phyloP scores from a whole-genome alignment of 23 tunicate genomes.

The Trididemnum miniatum region DNA sequence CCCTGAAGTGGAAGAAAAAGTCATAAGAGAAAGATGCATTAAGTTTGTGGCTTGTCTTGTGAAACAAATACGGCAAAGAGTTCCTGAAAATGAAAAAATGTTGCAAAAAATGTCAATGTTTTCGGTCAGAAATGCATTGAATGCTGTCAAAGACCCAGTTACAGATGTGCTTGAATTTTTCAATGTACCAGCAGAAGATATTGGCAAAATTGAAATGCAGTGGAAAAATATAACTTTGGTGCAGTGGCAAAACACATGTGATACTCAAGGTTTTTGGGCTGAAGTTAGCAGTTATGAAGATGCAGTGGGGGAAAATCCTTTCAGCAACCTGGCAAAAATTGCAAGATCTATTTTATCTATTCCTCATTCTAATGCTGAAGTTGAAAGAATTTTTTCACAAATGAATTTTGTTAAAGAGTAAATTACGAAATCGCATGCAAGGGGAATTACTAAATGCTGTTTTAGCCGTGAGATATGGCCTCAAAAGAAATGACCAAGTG shows the following conservation, averaged over 20 bases:
- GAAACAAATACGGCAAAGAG: too few species aligned
- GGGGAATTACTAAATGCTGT: not conserved
- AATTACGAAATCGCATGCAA: not conserved
- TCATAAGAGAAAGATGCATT: not conserved
- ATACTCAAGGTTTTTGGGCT: not conserved
- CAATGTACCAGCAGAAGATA: not conserved
- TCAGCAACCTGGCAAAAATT: not conserved
- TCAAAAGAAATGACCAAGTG: too few species aligned
- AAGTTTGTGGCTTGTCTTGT: too few species aligned
- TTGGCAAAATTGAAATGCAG: not conserved
- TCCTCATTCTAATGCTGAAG: conserved; percentile 7
- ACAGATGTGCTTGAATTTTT: not conserved
- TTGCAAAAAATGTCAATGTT: not conserved
- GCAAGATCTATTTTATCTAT: not conserved
- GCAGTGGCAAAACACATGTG: not conserved
- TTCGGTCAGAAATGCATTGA: not conserved
- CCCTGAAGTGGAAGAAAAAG: not conserved
- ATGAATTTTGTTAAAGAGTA: not conserved
- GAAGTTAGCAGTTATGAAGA: not conserved
- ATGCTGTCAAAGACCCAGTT: not conserved
- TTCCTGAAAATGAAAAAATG: not conserved
- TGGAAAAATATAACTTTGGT: conserved; percentile 6
- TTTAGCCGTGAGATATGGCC: not conserved
- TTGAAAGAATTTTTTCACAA: not conserved
- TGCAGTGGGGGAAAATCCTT: not conserved